Percentiles rank a stretch among this genome's conserved stretches.
Evolutionary conservation across 2,888 invertebrate species (phyloP).

Genomic region (Morinoia aosen): DNA sequence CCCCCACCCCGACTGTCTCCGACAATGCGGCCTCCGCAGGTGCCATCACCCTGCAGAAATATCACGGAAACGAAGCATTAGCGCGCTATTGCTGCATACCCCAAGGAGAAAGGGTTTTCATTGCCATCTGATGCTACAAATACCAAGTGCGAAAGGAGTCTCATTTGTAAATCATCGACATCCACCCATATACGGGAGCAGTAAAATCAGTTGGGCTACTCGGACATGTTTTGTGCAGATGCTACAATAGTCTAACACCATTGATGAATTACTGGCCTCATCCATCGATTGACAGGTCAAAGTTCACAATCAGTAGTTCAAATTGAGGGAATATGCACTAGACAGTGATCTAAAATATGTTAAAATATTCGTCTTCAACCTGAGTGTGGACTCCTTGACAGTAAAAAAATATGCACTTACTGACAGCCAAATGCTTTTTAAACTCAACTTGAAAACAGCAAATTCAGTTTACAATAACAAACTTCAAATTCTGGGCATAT

Average conservation of each 20-base stretch:
- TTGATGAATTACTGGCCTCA: background rate
- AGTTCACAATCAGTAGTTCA: background rate
- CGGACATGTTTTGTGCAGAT: no score
- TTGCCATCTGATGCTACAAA: no score
- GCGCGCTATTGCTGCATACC: no score
- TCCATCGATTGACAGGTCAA: background rate
- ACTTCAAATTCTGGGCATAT: no score
- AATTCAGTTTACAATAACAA: no score
- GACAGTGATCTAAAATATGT: background rate
- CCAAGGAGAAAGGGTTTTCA: no score
- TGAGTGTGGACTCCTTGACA: background rate
- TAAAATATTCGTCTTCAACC: background rate
- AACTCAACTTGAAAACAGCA: no score
- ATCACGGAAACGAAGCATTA: background rate
- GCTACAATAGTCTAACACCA: background rate
- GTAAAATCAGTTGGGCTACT: no score
- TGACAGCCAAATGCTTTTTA: background rate
- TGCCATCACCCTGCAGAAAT: background rate
- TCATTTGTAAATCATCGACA: no score
- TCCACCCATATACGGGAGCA: no score
- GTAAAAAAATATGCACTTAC: background rate
- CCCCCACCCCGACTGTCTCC: background rate
- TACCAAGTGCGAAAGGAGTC: no score
- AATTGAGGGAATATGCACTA: background rate
- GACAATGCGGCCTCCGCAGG: background rate